A percentile compares a stretch with the other conserved stretches of the same genome.
Evolutionary conservation across 1,140 invertebrate genomes (phyloP).

Genomic region (Radopholus similis): DNA sequence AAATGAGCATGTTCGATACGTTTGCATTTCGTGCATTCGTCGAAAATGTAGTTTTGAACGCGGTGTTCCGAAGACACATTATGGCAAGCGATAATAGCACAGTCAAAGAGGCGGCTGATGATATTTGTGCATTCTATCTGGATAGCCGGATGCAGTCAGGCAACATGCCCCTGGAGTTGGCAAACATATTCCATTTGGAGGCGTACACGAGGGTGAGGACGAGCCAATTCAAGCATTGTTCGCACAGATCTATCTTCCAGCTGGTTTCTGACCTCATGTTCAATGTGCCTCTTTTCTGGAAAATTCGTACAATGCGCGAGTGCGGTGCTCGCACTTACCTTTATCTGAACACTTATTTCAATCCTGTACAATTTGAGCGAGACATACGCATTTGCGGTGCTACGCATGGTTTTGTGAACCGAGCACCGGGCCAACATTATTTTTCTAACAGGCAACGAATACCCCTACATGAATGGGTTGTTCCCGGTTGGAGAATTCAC

Average conservation of each 20-base stretch:
- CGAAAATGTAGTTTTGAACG: slow-evolving; percentile 13
- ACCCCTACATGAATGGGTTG: slow-evolving; percentile 30
- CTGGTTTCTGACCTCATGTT: slow-evolving; percentile 33
- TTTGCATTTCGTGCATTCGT: slow-evolving; percentile 2
- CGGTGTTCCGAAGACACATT: slow-evolving; percentile 16
- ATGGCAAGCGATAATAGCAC: background rate
- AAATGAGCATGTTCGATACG: slow-evolving; percentile 19
- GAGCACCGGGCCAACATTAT: slow-evolving; percentile 1
- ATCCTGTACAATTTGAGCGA: slow-evolving; percentile 19
- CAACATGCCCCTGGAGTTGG: background rate
- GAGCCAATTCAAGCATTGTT: background rate
- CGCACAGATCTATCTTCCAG: slow-evolving; percentile 6
- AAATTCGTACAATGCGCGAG: slow-evolving; percentile 12
- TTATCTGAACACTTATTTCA: slow-evolving; percentile 37
- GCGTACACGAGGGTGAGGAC: slow-evolving; percentile 30
- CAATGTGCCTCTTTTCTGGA: slow-evolving; percentile 34
- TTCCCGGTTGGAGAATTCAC: slow-evolving; percentile 39
- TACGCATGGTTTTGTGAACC: slow-evolving; percentile 7
- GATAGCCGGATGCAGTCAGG: background rate
- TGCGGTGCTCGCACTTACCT: slow-evolving; percentile 27
- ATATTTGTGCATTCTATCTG: slow-evolving; percentile 24
- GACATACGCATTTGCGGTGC: slow-evolving; percentile 23
- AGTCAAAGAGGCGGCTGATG: background rate
- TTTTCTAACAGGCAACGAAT: slow-evolving; percentile 26
- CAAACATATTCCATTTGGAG: slow-evolving; percentile 3